phyloP scores from a whole-genome alignment of 2,113 vertebrate genomes.

The Pluvianellus socialis region DNA sequence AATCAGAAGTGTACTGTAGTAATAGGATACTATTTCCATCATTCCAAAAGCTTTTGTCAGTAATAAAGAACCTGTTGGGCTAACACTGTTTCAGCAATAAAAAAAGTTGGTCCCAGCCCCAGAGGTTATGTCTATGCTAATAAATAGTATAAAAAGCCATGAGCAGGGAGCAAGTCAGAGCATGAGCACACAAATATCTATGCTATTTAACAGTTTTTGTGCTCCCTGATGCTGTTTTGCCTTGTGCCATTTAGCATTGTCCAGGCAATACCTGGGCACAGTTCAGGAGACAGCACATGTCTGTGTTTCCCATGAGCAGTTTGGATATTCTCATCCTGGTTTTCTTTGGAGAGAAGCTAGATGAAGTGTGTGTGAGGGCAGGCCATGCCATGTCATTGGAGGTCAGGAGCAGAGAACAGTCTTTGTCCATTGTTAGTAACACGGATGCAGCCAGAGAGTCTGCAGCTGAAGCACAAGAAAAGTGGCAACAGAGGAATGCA shows the following conservation, averaged over 20 bases:
- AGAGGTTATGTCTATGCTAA: background rate
- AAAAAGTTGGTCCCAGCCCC: background rate
- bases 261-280: background rate
- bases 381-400: background rate
- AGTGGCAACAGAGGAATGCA: background rate
- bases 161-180: background rate
- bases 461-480: background rate
- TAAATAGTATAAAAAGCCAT: background rate
- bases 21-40: constrained; percentile 15
- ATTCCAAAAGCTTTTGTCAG: background rate
- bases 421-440: background rate
- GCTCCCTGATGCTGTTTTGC: background rate
- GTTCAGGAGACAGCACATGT: background rate
- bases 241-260: background rate
- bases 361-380: background rate
- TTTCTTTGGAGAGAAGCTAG: background rate
- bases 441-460: background rate
- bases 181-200: background rate
- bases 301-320: background rate
- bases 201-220: background rate
- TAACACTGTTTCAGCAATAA: background rate
- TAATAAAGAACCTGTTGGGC: background rate
- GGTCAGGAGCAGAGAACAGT: background rate
- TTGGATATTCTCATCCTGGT: background rate
- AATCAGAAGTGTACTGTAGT: background rate